Percentiles rank a stretch among this genome's conserved stretches.
These are phyloP conservation scores for Psephotus haematonotus DNA, from an alignment of 2,113 vertebrate species.

Conservation along the genomic window DNA sequence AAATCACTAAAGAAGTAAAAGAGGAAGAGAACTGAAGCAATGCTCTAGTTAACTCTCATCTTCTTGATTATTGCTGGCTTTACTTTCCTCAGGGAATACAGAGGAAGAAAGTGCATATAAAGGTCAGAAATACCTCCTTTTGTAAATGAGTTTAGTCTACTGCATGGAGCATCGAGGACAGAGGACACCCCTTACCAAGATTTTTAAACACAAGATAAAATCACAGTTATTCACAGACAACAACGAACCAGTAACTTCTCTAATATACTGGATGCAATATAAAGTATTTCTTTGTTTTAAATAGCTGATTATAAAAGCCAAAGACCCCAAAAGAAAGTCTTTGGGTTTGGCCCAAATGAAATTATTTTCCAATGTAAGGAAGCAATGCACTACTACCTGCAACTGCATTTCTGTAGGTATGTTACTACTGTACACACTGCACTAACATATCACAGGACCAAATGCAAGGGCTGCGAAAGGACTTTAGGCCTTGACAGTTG, in stretches of 20 bases:
- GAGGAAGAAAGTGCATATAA: not conserved
- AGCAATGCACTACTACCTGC: not conserved
- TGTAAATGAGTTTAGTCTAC: not conserved
- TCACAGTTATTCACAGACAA: not conserved
- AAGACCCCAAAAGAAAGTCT: not conserved
- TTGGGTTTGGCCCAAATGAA: not conserved
- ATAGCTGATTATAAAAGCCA: not conserved
- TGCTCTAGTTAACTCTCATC: not conserved
- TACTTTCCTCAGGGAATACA: not conserved
- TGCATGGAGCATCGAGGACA: not conserved
- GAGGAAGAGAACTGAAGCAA: not conserved
- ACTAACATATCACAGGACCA: not conserved
- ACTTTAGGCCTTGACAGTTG: not conserved
- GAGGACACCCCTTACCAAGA: not conserved
- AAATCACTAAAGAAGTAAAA: not conserved
- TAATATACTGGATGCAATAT: not conserved
- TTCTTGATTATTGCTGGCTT: not conserved
- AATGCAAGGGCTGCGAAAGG: not conserved
- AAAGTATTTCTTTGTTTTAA: not conserved
- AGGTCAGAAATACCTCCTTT: not conserved
- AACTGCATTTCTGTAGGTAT: not conserved
- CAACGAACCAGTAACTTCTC: not conserved
- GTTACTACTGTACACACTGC: not conserved
- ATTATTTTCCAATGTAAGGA: not conserved
- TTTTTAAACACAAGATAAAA: not conserved